These are phyloP conservation scores for Myotis yumanensis DNA, from an alignment of 2,113 vertebrate species.

Conservation along the genomic window DNA sequence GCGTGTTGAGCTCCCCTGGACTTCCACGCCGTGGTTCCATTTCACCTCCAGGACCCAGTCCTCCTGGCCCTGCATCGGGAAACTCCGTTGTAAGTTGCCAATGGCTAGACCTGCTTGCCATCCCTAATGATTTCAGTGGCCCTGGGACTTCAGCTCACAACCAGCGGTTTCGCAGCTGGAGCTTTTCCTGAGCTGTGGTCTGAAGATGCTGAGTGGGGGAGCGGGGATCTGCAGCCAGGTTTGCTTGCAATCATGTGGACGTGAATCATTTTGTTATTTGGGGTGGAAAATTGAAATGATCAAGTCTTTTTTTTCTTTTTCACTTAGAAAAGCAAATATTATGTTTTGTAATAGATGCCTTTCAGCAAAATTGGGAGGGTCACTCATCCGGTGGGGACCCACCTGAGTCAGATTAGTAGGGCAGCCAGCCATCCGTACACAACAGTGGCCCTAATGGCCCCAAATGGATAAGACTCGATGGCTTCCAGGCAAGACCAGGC, in stretches of 20 bases:
- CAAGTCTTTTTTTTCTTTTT: background rate
- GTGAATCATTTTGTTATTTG: slow-evolving; percentile 43
- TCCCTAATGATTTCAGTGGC: background rate
- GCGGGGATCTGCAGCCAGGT: background rate
- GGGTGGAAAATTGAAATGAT: slow-evolving; percentile 54
- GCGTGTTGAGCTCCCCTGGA: background rate
- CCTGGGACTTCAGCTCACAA: background rate
- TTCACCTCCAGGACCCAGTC: background rate
- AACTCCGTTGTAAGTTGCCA: background rate
- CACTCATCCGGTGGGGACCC: background rate
- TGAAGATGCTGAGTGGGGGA: background rate
- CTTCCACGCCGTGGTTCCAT: background rate
- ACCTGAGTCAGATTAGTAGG: background rate
- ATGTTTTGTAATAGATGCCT: slow-evolving; percentile 21
- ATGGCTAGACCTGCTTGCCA: background rate
- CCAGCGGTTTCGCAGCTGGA: background rate
- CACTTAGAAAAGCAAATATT: slow-evolving; percentile 53
- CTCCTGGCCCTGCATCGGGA: background rate
- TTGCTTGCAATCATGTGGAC: background rate
- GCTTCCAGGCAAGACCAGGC: background rate
- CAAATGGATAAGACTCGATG: background rate
- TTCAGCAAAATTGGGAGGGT: background rate
- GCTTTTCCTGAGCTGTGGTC: background rate
- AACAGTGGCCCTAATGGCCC: slow-evolving; percentile 8
- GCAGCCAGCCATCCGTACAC: slow-evolving; percentile 46